Base-by-base conservation (phyloP, 2,797 vertebrate genomes). In the Parauchenoglanis punctatus region DNA sequence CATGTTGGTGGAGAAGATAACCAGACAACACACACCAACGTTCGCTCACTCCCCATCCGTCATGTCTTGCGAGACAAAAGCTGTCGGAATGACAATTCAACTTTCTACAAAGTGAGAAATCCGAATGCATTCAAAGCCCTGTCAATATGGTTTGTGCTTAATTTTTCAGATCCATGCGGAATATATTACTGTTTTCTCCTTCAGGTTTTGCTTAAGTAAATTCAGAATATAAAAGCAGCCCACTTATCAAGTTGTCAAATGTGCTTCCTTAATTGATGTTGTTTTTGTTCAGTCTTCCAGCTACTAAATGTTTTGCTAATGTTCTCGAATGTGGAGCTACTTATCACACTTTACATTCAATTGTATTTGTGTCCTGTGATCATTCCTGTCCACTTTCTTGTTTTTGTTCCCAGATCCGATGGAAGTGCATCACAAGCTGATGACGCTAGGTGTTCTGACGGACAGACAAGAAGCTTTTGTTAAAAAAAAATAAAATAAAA, bases 391-490 rank as follows among this genome's bases (percentile, higher is more conserved):
- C 61, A 25, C 28, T 31, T 44, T 56, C 23, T 40, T 46, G 23
- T 58, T 87, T 72, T 72, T 76, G 23, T 46, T 46, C 44, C 65
- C 54, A 20, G 56, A 81, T 28, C 81, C 77, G 3, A 83, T 59
- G 40, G 80, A 88, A 93, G 90, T 88, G 86, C 91, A 87, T 90
- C 85, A 92, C 91, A 91, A 84, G 80, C 35, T 90, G 92, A 92
- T 93, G 92, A 91, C 85, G 87, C 91, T 92, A 90, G 94, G 88
- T 87, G 78, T 91, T 91, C 89, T 88, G 92, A 93, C 89, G 89
- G 90, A 89, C 88, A 81, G 87, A 93, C 90, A 88, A 83, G 80
- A 85, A 76, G 28, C 67, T 84, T 86, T 90, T 91, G 90, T 90
- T 91, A 93, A 91, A 92, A 83, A 92, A n/a, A 35, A 54, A 15